phyloP scores from a whole-genome alignment of 2,888 invertebrate species.

The Epirrita christyi region DNA sequence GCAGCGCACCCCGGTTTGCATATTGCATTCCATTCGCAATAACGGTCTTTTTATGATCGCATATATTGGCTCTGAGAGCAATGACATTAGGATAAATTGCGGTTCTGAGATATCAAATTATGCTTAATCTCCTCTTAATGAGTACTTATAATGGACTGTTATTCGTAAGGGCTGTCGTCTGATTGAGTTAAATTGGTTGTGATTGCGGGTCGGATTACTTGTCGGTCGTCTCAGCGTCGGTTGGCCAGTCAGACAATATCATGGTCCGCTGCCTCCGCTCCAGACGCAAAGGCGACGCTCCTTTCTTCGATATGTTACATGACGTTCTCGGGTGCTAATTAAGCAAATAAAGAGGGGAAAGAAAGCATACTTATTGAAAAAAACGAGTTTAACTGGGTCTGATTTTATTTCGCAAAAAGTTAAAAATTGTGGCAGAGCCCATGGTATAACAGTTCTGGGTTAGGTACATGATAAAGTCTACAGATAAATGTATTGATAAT shows the following conservation, averaged over 20 bases:
- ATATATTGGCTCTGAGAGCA: constrained; percentile 4
- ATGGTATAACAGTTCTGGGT: no score
- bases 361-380: no score
- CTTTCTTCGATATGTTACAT: constrained; percentile 30
- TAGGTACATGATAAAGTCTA: no score
- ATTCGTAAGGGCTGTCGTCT: constrained; percentile 38
- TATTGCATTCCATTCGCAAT: constrained; percentile 28
- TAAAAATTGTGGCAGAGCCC: no score
- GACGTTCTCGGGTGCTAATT: no score
- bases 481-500: no score
- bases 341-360: no score
- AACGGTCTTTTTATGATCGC: constrained; percentile 14
- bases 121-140: constrained; percentile 28
- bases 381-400: no score
- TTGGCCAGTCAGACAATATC: constrained; percentile 49
- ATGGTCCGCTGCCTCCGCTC: constrained; percentile 45
- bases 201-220: constrained; percentile 68
- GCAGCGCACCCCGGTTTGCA: constrained; percentile 11
- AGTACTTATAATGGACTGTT: constrained; percentile 31
- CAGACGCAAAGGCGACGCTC: constrained; percentile 53
- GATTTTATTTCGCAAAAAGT: no score
- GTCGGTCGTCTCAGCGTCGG: constrained; percentile 17
- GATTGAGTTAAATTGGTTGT: constrained; percentile 73
- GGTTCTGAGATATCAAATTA: constrained; percentile 28
- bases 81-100: constrained; percentile 13